A percentile compares a stretch with the other conserved stretches of the same genome.
Evolutionary conservation across 2,797 vertebrate genomes (phyloP).

Genomic region (Takifugu rubripes): DNA sequence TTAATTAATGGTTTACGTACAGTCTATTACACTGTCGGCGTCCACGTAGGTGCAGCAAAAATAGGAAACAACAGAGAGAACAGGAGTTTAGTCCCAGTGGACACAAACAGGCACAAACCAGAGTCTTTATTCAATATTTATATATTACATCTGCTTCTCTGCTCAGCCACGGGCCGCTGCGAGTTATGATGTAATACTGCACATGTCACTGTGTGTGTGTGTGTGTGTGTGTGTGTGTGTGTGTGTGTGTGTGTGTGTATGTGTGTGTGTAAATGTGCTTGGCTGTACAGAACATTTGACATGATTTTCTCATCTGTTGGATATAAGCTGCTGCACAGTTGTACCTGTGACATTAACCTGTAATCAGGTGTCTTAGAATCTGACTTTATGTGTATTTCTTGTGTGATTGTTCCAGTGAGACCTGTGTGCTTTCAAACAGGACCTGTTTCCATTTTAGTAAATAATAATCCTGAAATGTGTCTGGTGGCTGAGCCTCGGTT

Average conservation of each 20-base stretch:
- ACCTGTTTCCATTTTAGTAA: too few relatives aligned
- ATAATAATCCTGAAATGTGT: too few relatives aligned
- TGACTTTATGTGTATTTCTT: too few relatives aligned
- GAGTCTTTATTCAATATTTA: conserved; percentile 17
- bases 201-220: conserved; percentile 30
- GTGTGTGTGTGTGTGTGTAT: conserved; percentile 14
- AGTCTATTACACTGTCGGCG: too few relatives aligned
- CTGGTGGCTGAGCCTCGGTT: too few relatives aligned
- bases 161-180: conserved; percentile 33
- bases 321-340: background rate
- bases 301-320: background rate
- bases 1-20: too few relatives aligned
- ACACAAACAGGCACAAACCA: conserved; percentile 1
- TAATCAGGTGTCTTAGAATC: too few relatives aligned
- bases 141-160: conserved; percentile 26
- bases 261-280: background rate
- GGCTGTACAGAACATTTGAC: conserved; percentile 39
- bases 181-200: conserved; percentile 72
- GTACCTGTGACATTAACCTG: background rate
- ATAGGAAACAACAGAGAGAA: background rate
- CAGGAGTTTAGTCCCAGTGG: background rate
- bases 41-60: background rate
- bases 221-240: conserved; percentile 17
- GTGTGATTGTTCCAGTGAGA: too few relatives aligned
- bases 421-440: too few relatives aligned